phyloP scores from a whole-genome alignment of 2,888 invertebrate species.

The Drosophila merina region DNA sequence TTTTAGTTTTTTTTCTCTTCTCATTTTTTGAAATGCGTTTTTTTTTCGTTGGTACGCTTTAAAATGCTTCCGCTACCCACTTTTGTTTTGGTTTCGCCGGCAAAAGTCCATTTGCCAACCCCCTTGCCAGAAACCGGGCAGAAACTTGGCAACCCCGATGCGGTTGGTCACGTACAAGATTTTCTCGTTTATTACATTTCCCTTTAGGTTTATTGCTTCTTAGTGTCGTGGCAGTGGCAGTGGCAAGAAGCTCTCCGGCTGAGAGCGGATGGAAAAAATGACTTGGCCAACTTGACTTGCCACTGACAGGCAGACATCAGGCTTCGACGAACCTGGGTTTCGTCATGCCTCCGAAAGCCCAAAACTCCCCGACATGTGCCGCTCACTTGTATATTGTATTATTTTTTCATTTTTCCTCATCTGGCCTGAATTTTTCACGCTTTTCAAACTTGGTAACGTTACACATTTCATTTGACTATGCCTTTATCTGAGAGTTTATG shows the following conservation, averaged over 20 bases:
- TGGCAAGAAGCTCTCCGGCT: slow-evolving; percentile 50
- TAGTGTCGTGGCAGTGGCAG: slow-evolving; percentile 63
- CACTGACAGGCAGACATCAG: slow-evolving; percentile 69
- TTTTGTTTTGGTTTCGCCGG: slow-evolving; percentile 66
- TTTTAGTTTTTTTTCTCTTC: slow-evolving; percentile 12
- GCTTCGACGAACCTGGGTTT: slow-evolving; percentile 69
- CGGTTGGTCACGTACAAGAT: slow-evolving; percentile 83
- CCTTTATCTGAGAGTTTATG: slow-evolving; percentile 49
- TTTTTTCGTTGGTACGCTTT: slow-evolving; percentile 61
- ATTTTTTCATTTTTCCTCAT: slow-evolving; percentile 35
- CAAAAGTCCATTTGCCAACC: slow-evolving; percentile 71
- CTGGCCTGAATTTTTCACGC: slow-evolving; percentile 76
- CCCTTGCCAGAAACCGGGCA: slow-evolving; percentile 16
- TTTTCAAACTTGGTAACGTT: slow-evolving; percentile 72
- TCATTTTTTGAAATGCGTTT: slow-evolving; percentile 49
- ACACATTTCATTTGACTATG: slow-evolving; percentile 77
- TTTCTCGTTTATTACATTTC: slow-evolving; percentile 83
- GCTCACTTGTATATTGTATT: slow-evolving; percentile 42
- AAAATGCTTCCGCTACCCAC: slow-evolving; percentile 68
- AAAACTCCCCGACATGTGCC: slow-evolving; percentile 65
- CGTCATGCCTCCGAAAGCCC: slow-evolving; percentile 56
- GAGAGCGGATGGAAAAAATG: slow-evolving; percentile 51
- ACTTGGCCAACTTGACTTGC: slow-evolving; percentile 72
- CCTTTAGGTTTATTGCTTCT: slow-evolving; percentile 83
- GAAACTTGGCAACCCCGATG: slow-evolving; percentile 57